A percentile compares a stretch with the other conserved stretches of the same genome.
Evolutionary conservation across 2,888 invertebrate species (phyloP).

Genomic region (Anodontia alba): DNA sequence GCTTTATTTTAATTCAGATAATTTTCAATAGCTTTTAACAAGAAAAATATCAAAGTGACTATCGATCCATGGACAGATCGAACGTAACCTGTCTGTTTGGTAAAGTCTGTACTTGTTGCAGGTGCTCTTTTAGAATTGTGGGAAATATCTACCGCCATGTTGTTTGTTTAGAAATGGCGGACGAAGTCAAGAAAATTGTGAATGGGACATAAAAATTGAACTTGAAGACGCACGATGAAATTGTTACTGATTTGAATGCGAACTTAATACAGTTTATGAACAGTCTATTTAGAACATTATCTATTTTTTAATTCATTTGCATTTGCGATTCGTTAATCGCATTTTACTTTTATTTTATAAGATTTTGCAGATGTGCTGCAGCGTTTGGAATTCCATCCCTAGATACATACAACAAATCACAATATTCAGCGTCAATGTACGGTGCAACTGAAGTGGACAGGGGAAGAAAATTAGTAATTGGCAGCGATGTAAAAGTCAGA

Average conservation of each 20-base stretch:
- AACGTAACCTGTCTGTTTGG: too few species aligned
- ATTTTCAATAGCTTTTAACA: too few species aligned
- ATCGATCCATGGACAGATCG: too few species aligned
- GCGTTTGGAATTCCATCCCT: background rate
- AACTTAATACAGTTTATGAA: background rate
- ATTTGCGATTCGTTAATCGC: too few species aligned
- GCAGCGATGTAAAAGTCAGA: slow-evolving; percentile 32
- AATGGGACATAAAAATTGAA: slow-evolving; percentile 22
- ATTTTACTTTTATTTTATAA: background rate
- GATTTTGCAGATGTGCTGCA: background rate
- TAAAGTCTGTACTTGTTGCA: too few species aligned
- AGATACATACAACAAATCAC: background rate
- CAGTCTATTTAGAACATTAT: too few species aligned
- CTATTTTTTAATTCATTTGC: too few species aligned
- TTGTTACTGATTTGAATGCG: background rate
- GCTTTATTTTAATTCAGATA: too few species aligned
- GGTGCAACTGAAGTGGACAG: slow-evolving; percentile 7
- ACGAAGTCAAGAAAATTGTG: slow-evolving; percentile 39
- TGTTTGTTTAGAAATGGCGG: slow-evolving; percentile 69
- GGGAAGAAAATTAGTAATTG: background rate
- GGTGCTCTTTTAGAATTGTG: slow-evolving; percentile 10
- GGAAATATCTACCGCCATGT: slow-evolving; percentile 51
- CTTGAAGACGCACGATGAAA: background rate
- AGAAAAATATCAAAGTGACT: too few species aligned
- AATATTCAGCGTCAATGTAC: background rate